A percentile compares a stretch with the other conserved stretches of the same genome.
Evolutionary conservation across 2,113 vertebrate genomes (phyloP).

Genomic region (Daphoenositta chrysoptera): DNA sequence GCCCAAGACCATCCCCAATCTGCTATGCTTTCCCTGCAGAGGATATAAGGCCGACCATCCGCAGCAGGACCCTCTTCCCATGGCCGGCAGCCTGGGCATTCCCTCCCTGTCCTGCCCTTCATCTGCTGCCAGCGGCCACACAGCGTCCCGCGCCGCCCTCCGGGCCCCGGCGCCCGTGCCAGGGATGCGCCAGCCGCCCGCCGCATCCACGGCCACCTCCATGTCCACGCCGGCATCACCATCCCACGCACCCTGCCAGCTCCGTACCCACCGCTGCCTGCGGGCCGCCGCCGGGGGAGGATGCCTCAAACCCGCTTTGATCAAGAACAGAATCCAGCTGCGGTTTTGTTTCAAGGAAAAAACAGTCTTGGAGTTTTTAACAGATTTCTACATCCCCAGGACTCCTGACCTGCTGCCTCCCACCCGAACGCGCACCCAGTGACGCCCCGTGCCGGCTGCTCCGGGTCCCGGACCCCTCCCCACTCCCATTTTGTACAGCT

Average conservation of each 20-base stretch:
- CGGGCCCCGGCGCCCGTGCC: neutral
- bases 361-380: conserved; percentile 54
- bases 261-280: conserved; percentile 11
- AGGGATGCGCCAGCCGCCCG: neutral
- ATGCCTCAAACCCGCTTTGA: neutral
- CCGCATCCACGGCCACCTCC: conserved; percentile 11
- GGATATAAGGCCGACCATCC: conserved; percentile 54
- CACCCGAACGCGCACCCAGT: neutral
- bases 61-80: conserved; percentile 42
- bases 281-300: neutral
- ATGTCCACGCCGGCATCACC: conserved; percentile 8
- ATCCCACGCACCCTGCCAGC: conserved; percentile 22
- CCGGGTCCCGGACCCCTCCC: neutral
- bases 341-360: conserved; percentile 19
- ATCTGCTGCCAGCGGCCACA: conserved; percentile 30
- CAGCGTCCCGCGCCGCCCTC: neutral
- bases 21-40: conserved; percentile 31
- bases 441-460: neutral
- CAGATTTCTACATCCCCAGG: conserved; percentile 48
- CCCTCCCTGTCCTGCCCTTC: conserved; percentile 41
- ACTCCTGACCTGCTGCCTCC: neutral
- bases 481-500: conserved; percentile 70
- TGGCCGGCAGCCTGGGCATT: conserved; percentile 31
- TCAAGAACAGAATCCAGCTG: neutral
- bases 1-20: neutral